A percentile compares a stretch with the other conserved stretches of the same genome.
These are phyloP conservation scores for Okamejei kenojei DNA, from an alignment of 2,797 vertebrate genomes.

Conservation along the genomic window DNA sequence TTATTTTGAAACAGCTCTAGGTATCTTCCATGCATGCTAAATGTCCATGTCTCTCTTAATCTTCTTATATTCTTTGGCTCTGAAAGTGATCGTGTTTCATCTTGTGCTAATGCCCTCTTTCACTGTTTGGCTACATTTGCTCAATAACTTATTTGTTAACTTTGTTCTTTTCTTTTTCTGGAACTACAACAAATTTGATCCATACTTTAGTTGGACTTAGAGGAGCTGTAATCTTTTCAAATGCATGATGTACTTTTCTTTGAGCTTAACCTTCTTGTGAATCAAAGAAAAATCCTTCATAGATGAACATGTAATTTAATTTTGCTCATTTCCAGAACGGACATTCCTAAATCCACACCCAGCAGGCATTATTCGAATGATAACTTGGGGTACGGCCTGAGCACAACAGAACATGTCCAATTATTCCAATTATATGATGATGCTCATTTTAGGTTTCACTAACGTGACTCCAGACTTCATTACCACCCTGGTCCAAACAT, in stretches of 20 bases:
- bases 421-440: too few relatives aligned
- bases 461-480: too few relatives aligned
- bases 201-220: background rate
- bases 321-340: background rate
- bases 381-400: too few relatives aligned
- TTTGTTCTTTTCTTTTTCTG: background rate
- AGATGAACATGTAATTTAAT: background rate
- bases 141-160: background rate
- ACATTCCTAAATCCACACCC: background rate
- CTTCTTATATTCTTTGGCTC: background rate
- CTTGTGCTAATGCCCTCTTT: background rate
- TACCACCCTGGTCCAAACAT: too few relatives aligned
- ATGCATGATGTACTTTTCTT: too few relatives aligned
- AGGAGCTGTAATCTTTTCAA: background rate
- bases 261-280: too few relatives aligned
- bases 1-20: background rate
- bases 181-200: background rate
- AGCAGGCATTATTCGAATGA: too few relatives aligned
- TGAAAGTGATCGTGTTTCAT: too few relatives aligned
- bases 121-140: background rate
- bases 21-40: background rate
- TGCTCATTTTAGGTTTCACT: too few relatives aligned
- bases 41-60: too few relatives aligned
- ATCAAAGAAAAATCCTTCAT: too few relatives aligned
- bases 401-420: too few relatives aligned